These are phyloP conservation scores for Campylomormyrus tamandua DNA, from an alignment of 2,113 vertebrate genomes.

Conservation along the genomic window DNA sequence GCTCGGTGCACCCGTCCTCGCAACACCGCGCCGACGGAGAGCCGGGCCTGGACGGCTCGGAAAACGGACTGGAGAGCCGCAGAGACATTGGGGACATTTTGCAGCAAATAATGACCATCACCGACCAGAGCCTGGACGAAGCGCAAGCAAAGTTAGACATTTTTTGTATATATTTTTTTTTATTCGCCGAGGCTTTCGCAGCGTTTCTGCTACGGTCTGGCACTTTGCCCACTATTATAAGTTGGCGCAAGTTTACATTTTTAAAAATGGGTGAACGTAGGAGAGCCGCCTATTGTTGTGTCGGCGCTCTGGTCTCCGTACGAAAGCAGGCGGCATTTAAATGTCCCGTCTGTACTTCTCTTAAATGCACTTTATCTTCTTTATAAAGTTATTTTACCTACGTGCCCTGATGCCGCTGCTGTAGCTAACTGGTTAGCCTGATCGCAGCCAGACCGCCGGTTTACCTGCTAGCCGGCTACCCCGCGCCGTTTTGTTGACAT, in stretches of 20 bases:
- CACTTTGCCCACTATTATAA: conserved; percentile 39
- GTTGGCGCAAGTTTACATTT: conserved; percentile 46
- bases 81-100: conserved; percentile 94
- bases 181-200: background rate
- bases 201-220: conserved; percentile 19
- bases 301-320: background rate
- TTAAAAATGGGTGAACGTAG: conserved; percentile 1
- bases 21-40: conserved; percentile 59
- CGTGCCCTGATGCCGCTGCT: background rate
- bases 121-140: conserved; percentile 98
- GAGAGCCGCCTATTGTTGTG: conserved; percentile 7
- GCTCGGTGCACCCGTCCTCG: conserved; percentile 52
- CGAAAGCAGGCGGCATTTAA: background rate
- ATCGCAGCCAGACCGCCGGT: background rate
- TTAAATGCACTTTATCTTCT: background rate
- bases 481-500: background rate
- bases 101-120: conserved; percentile 99
- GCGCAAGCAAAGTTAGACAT: conserved; percentile 87
- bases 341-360: background rate
- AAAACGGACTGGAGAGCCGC: conserved; percentile 81
- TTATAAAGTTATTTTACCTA: background rate
- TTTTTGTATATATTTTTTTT: background rate
- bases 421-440: background rate
- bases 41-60: conserved; percentile 82
- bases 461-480: background rate